Evolutionary conservation across 2,888 invertebrate species (phyloP), one percentile per base, ranked within the genome.

Genomic region (Plagiodera versicolora): DNA sequence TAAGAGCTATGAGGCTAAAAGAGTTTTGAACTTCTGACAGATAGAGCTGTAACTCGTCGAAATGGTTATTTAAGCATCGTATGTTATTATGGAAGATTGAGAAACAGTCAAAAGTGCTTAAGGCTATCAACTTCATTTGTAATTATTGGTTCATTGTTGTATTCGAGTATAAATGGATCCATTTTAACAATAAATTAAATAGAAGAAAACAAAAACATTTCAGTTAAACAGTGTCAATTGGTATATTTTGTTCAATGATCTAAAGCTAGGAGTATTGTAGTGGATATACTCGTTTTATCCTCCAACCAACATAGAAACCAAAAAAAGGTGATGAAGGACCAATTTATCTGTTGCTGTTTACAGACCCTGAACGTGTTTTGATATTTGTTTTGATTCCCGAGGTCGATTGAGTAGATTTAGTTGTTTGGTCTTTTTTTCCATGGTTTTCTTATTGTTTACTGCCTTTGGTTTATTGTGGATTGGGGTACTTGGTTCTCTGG

Each of bases 71-170:
- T 16, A 45, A 45, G 46, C 9, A 45, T n/a, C n/a, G n/a, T n/a
- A n/a, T 45, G 46, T 45, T 45, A 16, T 45, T 45, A 45, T 45
- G 46, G 46, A 45, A 45, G 16, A 45, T 45, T 45, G 17, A 45
- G 46, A 45, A 16, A 45, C 46, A 45, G 46, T n/a, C n/a, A n/a
- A n/a, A n/a, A n/a, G 46, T 45, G 3, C 46, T 45, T 17, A 45
- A 45, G 45, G 45, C 45, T 45, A 45, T 45, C 45, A 6, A 45
- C 17, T 45, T 45, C 45, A 4, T 45, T 45, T 4, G 45, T 45
- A 14, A 45, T 8, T 45, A 45, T 45, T 17, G 46, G 46, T 45
- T 45, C 17, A 45, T 45, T 45, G 11, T 45, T 16, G 17, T 45
- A 45, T 45, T 45, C 46, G 46, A 45, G 46, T 8, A 45, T 45